These are phyloP conservation scores for Leptocoma aspasia DNA, from an alignment of 2,113 vertebrate genomes.

Conservation along the genomic window DNA sequence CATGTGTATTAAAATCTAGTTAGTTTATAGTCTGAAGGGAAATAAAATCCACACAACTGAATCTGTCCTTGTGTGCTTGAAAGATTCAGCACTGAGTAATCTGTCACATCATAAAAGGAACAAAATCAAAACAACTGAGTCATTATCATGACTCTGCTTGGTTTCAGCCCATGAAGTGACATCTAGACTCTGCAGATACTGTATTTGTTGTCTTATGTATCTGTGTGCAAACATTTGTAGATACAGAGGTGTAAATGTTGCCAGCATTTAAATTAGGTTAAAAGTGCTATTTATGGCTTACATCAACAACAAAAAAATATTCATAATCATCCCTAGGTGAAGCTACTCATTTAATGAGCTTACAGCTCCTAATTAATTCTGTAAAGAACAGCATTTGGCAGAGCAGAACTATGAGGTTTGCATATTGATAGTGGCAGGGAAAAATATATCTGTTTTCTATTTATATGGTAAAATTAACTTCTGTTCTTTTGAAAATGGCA, in stretches of 20 bases:
- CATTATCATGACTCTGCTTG: neutral
- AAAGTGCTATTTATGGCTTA: constrained; percentile 48
- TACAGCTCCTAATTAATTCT: constrained; percentile 74
- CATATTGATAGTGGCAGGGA: constrained; percentile 69
- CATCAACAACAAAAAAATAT: constrained; percentile 37
- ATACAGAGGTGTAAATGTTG: constrained; percentile 39
- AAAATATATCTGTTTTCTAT: constrained; percentile 66
- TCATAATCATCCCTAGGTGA: constrained; percentile 65
- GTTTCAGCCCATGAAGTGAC: neutral
- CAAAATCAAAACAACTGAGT: constrained; percentile 35
- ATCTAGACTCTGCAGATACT: neutral
- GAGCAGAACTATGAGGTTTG: constrained; percentile 67
- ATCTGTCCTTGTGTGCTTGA: neutral
- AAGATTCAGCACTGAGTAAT: neutral
- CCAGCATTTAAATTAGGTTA: constrained; percentile 62
- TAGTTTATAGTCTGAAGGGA: neutral
- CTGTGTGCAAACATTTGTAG: constrained; percentile 31
- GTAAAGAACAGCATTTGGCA: constrained; percentile 61
- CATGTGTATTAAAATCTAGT: neutral
- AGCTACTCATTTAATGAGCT: constrained; percentile 67
- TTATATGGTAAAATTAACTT: constrained; percentile 59
- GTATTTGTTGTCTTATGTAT: constrained; percentile 37
- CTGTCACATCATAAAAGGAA: neutral
- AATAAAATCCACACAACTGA: neutral
- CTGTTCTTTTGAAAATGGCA: constrained; percentile 70